Evolutionary conservation across 1,140 invertebrate species (phyloP).

Genomic region (Brachionus asplanchnoidis): DNA sequence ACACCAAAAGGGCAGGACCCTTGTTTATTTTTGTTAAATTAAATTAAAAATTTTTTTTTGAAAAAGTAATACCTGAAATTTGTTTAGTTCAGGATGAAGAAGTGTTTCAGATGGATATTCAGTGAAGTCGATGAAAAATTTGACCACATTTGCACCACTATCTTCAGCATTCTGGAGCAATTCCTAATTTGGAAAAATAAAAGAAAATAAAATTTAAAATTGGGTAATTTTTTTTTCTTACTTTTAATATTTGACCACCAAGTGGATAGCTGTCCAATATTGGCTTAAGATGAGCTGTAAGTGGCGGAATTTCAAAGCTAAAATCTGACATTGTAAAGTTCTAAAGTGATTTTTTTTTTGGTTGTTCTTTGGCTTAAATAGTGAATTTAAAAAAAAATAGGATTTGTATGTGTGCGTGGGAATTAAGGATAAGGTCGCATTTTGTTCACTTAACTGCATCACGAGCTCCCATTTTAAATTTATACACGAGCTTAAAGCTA

Average conservation of each 20-base stretch:
- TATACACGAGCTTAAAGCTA: background rate
- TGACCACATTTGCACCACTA: slow-evolving; percentile 50
- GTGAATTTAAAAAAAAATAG: background rate
- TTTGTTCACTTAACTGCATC: background rate
- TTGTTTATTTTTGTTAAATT: slow-evolving; percentile 45
- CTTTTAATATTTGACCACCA: slow-evolving; percentile 27
- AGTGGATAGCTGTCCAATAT: background rate
- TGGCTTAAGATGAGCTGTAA: slow-evolving; percentile 1
- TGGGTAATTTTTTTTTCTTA: background rate
- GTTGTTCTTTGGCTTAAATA: background rate
- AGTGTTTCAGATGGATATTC: slow-evolving; percentile 44
- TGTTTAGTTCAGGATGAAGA: slow-evolving; percentile 11
- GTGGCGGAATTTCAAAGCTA: background rate
- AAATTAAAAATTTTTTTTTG: background rate
- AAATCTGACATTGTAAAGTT: background rate
- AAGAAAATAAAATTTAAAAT: background rate
- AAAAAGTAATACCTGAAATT: background rate
- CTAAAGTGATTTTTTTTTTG: background rate
- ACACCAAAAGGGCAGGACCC: slow-evolving; percentile 51
- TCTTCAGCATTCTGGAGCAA: slow-evolving; percentile 58
- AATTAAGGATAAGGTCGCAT: background rate
- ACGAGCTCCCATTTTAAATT: background rate
- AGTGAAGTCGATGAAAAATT: slow-evolving; percentile 50
- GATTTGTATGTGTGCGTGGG: background rate
- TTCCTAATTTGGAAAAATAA: slow-evolving; percentile 44